Conservation (phyloP, 2,113 vertebrate species). For the Acrocephalus arundinaceus region DNA sequence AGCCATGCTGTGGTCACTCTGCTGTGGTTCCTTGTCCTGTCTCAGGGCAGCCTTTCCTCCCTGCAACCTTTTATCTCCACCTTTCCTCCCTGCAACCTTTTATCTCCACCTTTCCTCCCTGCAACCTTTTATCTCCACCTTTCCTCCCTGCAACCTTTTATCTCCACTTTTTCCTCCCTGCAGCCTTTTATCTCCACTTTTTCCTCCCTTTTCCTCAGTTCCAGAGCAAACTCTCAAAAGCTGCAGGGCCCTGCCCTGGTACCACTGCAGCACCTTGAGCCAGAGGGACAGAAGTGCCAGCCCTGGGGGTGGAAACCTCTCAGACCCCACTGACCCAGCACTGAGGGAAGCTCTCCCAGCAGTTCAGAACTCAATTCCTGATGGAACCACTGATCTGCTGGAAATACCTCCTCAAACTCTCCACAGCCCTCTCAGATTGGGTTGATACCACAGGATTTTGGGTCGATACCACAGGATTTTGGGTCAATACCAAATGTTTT, state of each 20-base stretch:
- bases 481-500: neutral
- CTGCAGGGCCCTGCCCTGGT: neutral
- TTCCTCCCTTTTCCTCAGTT: neutral
- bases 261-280: accelerated
- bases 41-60: accelerated
- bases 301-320: neutral
- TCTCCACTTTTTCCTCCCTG: too few relatives aligned
- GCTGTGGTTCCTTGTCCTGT: neutral
- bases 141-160: neutral
- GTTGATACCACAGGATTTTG: neutral
- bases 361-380: accelerated
- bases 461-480: neutral
- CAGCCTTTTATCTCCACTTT: neutral
- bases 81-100: neutral
- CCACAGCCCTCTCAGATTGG: neutral
- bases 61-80: neutral
- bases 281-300: neutral
- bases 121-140: neutral
- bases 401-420: neutral
- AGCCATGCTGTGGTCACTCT: neutral
- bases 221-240: neutral
- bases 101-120: too few relatives aligned
- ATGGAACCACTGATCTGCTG: neutral
- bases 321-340: neutral
- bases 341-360: neutral